Evolutionary conservation across 1,140 invertebrate genomes (phyloP).

Genomic region (Drosophila lowei): DNA sequence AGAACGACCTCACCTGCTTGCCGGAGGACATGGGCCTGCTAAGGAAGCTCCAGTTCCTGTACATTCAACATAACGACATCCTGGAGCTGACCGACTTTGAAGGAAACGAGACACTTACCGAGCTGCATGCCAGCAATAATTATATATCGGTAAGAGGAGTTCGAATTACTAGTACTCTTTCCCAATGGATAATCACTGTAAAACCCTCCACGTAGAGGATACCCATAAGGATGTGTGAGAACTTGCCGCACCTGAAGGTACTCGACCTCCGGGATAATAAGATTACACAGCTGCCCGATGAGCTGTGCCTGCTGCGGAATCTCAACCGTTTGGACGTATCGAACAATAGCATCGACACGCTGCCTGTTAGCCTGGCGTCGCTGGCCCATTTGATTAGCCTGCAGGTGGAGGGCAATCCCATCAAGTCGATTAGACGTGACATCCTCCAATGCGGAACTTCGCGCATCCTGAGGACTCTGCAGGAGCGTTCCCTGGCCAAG

Average conservation of each 20-base stretch:
- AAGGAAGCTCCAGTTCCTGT: constrained; percentile 90
- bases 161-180: neutral
- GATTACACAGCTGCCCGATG: constrained; percentile 89
- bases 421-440: constrained; percentile 90
- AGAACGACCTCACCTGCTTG: constrained; percentile 88
- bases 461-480: constrained; percentile 90
- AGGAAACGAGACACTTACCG: constrained; percentile 88
- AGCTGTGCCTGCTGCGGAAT: constrained; percentile 89
- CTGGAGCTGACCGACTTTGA: constrained; percentile 87
- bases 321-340: constrained; percentile 92
- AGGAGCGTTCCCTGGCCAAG: constrained; percentile 85
- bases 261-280: constrained; percentile 91
- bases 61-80: constrained; percentile 91
- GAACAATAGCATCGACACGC: constrained; percentile 88
- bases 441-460: constrained; percentile 91
- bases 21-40: constrained; percentile 91
- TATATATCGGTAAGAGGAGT: constrained; percentile 86
- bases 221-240: constrained; percentile 87
- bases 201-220: constrained; percentile 85
- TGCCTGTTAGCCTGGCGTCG: constrained; percentile 90
- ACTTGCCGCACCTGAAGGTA: constrained; percentile 88
- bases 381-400: constrained; percentile 92
- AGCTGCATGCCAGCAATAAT: constrained; percentile 92
- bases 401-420: constrained; percentile 93
- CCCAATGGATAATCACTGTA: neutral